Conservation (phyloP, 2,797 vertebrate genomes). For the Pseudomugil gertrudae region DNA sequence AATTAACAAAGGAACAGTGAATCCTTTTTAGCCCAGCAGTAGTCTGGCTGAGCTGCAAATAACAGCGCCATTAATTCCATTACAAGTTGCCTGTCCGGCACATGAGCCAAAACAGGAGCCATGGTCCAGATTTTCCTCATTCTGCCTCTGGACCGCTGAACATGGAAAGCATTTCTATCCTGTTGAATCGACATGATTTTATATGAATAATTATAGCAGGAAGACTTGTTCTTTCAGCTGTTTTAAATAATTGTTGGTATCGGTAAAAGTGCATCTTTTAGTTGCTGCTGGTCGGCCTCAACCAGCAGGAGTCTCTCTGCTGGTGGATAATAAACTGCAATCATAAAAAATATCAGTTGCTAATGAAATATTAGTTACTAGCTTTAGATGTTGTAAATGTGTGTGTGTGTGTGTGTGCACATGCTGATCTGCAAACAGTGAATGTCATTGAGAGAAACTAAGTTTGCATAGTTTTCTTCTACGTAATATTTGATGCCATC, state of each 20-base stretch:
- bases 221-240: neutral
- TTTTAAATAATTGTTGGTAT: neutral
- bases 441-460: neutral
- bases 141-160: neutral
- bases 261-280: neutral
- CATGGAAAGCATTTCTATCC: neutral
- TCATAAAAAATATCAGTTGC: neutral
- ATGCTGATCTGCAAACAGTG: no score
- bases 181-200: neutral
- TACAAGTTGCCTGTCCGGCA: neutral
- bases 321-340: neutral
- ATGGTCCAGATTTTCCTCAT: neutral
- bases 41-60: conserved; percentile 1
- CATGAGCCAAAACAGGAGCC: neutral
- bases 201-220: neutral
- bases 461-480: conserved; percentile 17
- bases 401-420: no score
- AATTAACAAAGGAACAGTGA: conserved; percentile 3
- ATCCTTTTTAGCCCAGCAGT: conserved; percentile 1
- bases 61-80: conserved; percentile 2
- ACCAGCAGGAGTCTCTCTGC: neutral
- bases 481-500: conserved; percentile 40
- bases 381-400: no score
- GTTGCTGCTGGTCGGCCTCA: neutral
- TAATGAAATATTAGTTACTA: neutral